These are phyloP conservation scores for Pseudococcus jackbeardsleyi DNA, from an alignment of 2,888 invertebrate species.

Conservation along the genomic window DNA sequence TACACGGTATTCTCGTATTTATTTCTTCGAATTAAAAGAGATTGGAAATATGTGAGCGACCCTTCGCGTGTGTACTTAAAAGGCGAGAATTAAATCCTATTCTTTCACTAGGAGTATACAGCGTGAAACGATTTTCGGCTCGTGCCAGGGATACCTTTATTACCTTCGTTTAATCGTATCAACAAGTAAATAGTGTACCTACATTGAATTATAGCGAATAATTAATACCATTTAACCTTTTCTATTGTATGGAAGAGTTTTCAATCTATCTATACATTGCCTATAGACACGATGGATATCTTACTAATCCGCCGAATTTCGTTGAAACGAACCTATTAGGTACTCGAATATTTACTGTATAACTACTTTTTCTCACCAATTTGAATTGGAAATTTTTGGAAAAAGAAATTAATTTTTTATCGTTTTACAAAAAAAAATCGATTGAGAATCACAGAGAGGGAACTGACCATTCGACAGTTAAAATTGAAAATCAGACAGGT, in stretches of 20 bases:
- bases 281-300: no score
- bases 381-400: no score
- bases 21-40: conserved; percentile 1
- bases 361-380: no score
- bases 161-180: conserved; percentile 33
- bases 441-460: no score
- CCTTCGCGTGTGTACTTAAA: not conserved
- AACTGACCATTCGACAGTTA: no score
- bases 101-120: not conserved
- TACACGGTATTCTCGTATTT: not conserved
- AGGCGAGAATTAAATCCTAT: conserved; percentile 1
- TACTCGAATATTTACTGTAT: no score
- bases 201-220: conserved; percentile 9
- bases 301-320: no score
- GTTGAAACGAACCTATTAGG: no score
- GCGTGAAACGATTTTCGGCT: not conserved
- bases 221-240: conserved; percentile 31
- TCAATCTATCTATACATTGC: not conserved
- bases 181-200: conserved; percentile 9
- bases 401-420: no score
- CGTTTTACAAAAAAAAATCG: no score
- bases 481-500: no score
- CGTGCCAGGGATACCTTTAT: conserved; percentile 16
- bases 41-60: not conserved
- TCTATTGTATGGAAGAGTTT: not conserved